Evolutionary conservation across 1,140 invertebrate genomes (phyloP).

Genomic region (Microplitis demolitor): DNA sequence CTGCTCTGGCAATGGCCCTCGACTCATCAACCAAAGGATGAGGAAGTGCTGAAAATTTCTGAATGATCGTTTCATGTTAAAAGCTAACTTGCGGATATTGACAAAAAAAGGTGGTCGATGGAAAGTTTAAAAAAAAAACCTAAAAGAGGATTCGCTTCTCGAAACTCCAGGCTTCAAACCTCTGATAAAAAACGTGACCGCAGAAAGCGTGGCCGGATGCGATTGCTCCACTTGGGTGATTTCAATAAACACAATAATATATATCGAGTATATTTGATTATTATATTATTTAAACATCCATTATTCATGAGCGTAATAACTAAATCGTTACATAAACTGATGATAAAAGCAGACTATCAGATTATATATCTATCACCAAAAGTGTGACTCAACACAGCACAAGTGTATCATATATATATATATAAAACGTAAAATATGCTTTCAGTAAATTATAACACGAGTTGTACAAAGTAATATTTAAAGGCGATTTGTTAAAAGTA

Average conservation of each 20-base stretch:
- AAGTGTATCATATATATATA: neutral
- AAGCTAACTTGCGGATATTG: neutral
- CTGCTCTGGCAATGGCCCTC: no score
- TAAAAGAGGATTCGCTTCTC: neutral
- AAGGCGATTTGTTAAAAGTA: no score
- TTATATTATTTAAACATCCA: neutral
- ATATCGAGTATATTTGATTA: neutral
- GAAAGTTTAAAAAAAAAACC: slow-evolving; percentile 9
- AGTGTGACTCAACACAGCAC: neutral
- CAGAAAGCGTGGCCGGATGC: slow-evolving; percentile 53
- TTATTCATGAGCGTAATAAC: neutral
- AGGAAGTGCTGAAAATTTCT: no score
- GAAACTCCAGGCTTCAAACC: neutral
- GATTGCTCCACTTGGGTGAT: slow-evolving; percentile 42
- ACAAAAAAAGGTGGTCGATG: neutral
- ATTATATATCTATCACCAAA: neutral
- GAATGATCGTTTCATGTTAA: slow-evolving; percentile 17
- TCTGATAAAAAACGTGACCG: slow-evolving; percentile 32
- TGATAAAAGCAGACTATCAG: no score
- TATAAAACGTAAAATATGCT: neutral
- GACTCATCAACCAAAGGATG: no score
- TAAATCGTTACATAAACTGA: no score
- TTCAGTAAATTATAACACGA: no score
- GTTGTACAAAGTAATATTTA: no score
- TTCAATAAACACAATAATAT: slow-evolving; percentile 31